These are phyloP conservation scores for Acanthurus leucopareius DNA, from an alignment of 2,797 vertebrate species.

Conservation along the genomic window DNA sequence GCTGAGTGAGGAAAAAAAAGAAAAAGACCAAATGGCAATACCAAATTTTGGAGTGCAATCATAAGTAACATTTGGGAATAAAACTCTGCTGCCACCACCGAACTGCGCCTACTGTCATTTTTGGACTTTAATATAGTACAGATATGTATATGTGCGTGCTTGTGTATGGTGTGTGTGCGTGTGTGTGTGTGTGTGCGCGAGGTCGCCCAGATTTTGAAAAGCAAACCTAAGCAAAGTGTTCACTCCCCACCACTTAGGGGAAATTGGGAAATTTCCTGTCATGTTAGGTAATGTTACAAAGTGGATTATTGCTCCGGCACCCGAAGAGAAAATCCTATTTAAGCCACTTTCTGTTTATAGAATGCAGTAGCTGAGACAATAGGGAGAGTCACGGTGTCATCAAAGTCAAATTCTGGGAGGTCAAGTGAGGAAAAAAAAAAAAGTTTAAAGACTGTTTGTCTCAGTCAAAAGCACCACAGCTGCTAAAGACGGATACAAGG, in stretches of 20 bases:
- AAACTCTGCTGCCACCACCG: background rate
- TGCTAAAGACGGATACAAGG: slow-evolving; percentile 29
- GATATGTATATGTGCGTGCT: slow-evolving; percentile 24
- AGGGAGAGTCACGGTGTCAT: slow-evolving; percentile 70
- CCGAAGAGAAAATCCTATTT: slow-evolving; percentile 83
- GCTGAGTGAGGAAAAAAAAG: background rate
- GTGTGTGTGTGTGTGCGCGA: too few species aligned
- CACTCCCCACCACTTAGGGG: slow-evolving; percentile 75
- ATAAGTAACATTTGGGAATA: background rate
- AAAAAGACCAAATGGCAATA: slow-evolving; percentile 8
- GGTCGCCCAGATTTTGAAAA: slow-evolving; percentile 10
- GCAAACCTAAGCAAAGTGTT: slow-evolving; percentile 69
- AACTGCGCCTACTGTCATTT: background rate
- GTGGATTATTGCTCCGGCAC: slow-evolving; percentile 84
- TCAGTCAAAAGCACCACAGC: slow-evolving; percentile 27
- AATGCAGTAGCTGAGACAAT: slow-evolving; percentile 66
- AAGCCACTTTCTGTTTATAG: slow-evolving; percentile 82
- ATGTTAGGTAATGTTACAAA: slow-evolving; percentile 79
- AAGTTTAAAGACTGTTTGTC: slow-evolving; percentile 27
- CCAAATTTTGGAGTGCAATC: background rate
- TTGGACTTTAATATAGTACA: slow-evolving; percentile 7
- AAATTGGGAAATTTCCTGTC: slow-evolving; percentile 73
- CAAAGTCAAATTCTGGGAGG: slow-evolving; percentile 79
- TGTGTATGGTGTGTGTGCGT: too few species aligned
- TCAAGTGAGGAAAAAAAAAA: slow-evolving; percentile 51